Conservation (phyloP, 2,113 vertebrate species). For the Pipa parva region DNA sequence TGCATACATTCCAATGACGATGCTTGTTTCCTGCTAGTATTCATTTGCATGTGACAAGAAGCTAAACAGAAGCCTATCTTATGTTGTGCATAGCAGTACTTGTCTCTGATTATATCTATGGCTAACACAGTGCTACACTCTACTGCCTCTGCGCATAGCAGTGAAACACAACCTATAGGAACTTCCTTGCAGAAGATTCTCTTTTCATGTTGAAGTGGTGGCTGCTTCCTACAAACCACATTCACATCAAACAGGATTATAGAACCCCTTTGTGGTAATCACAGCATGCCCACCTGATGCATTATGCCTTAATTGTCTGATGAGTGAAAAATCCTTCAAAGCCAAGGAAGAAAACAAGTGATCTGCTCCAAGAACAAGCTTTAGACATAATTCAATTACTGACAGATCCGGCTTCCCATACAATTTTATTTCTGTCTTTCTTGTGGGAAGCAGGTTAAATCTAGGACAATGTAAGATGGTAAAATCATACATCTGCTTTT, state of each 20-base stretch:
- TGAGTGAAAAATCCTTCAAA: constrained; percentile 43
- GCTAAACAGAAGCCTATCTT: not conserved
- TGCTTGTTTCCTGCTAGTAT: not conserved
- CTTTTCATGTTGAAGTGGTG: constrained; percentile 47
- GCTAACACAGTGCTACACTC: no score
- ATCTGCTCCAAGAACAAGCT: constrained; percentile 23
- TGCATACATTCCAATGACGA: constrained; percentile 2
- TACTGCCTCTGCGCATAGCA: no score
- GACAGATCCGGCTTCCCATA: constrained; percentile 48
- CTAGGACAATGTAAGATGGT: constrained; percentile 39
- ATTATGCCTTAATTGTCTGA: constrained; percentile 57
- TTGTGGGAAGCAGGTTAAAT: constrained; percentile 48
- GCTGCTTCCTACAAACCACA: constrained; percentile 50
- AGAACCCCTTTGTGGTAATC: constrained; percentile 50
- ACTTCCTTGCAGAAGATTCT: constrained; percentile 34
- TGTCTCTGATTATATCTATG: no score
- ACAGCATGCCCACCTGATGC: constrained; percentile 48
- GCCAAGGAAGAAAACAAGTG: constrained; percentile 35
- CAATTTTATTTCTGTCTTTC: constrained; percentile 44
- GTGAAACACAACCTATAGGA: constrained; percentile 9
- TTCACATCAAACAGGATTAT: constrained; percentile 52
- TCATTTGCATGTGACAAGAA: constrained; percentile 13
- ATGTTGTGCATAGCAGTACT: constrained; percentile 28
- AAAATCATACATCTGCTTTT: constrained; percentile 21
- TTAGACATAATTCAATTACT: constrained; percentile 50